These are phyloP conservation scores for Trichonephila inaurata DNA, from an alignment of 1,140 invertebrate species.

Conservation along the genomic window DNA sequence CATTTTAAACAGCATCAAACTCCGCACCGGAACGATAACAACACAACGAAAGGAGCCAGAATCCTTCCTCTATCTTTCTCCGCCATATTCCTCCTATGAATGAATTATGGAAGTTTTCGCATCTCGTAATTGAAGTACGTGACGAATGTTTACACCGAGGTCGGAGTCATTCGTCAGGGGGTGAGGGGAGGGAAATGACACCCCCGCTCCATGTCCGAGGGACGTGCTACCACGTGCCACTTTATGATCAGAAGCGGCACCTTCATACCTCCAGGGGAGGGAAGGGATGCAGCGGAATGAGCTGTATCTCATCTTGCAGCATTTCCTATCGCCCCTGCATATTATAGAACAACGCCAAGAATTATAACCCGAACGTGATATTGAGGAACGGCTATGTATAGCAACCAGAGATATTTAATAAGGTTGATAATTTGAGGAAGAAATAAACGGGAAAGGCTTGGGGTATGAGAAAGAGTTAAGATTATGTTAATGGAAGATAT, in stretches of 20 bases:
- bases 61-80: not conserved
- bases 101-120: conserved; percentile 46
- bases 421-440: not conserved
- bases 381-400: not conserved
- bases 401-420: not conserved
- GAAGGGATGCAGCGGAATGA: not conserved
- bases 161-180: not conserved
- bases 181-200: not conserved
- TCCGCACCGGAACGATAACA: not conserved
- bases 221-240: conserved; percentile 47
- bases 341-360: not conserved
- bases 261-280: not conserved
- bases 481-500: not conserved
- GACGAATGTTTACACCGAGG: conserved; percentile 39
- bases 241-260: conserved; percentile 30
- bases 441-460: not conserved
- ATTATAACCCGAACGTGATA: not conserved
- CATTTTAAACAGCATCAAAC: not conserved
- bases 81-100: not conserved
- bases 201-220: conserved; percentile 1
- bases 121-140: conserved; percentile 54
- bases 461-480: not conserved
- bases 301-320: not conserved
- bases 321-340: conserved; percentile 10
- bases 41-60: not conserved